Base-by-base conservation (phyloP, 2,797 vertebrate species). In the Phrynocephalus vlangalii region DNA sequence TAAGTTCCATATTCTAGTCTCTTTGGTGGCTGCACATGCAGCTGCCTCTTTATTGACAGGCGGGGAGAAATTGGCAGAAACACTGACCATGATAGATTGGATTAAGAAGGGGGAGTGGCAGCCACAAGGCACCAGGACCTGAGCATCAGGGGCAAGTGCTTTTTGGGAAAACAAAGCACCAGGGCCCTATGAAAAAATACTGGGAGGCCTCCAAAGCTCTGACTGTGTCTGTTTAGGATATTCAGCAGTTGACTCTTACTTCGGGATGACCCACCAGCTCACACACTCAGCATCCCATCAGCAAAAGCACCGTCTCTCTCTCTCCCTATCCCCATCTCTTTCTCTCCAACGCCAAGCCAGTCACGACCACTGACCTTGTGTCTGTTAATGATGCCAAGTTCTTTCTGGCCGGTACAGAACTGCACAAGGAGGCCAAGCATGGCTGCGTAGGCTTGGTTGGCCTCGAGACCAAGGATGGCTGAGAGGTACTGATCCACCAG, bases 381-480 rank as follows among this genome's bases (percentile, higher is more conserved):
- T 89, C 94, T 97, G 88, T 96, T 97, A 88, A 99, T 96, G 81
- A 97, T 96, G 0, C 95, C 96, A n/a, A 96, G 95, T 91, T 99
- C 98, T 89, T 98, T 99, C 90, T 98, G 98, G 80, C 94, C 91
- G 0, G 97, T 95, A 94, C 98, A 99, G 94, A 99, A 98, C 92
- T 98, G 98, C 24, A 98, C 96, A 93, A 98, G 97, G 86, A 98
- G 96, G 2, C 98, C 99, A 87, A 99, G 94, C 97, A 99, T 96
- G 52, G 95, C 97, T 38, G 98, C 95, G 0, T 97, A 97, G 86
- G 93, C 97, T 71, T 97, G 97, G 96, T 92, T 98, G 92, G 98
- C 97, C 48, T 99, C 98, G 68, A 99, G 95, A 92, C 96, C 97
- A 86, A 99, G 92, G 91, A 99, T 95, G 28, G 97, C 97, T 79